These are phyloP conservation scores for Trichonephila clavipes DNA, from an alignment of 1,140 invertebrate genomes.

Conservation along the genomic window DNA sequence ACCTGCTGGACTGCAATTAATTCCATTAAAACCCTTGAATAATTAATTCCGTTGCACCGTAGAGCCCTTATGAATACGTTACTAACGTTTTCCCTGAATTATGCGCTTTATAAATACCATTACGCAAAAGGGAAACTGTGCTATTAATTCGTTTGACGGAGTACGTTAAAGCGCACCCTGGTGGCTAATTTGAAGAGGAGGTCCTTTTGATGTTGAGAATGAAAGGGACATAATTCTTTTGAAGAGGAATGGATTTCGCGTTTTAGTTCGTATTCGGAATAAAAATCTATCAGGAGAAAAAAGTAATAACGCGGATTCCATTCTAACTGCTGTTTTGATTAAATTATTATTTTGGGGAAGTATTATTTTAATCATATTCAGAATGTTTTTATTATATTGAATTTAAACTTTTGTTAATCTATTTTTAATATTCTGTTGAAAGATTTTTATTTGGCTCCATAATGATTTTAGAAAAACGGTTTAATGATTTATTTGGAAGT, in stretches of 20 bases:
- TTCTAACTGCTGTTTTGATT: background rate
- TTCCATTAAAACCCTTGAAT: slow-evolving; percentile 73
- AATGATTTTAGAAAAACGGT: too few species aligned
- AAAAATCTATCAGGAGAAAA: too few species aligned
- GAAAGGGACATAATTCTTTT: slow-evolving; percentile 15
- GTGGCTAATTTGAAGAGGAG: slow-evolving; percentile 12
- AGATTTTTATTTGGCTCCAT: too few species aligned
- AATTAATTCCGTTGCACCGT: slow-evolving; percentile 48
- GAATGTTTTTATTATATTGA: too few species aligned
- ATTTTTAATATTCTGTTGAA: too few species aligned
- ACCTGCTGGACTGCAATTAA: slow-evolving; percentile 62
- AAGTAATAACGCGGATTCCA: background rate
- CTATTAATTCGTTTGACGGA: slow-evolving; percentile 65
- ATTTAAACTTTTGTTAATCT: too few species aligned
- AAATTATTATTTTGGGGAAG: too few species aligned
- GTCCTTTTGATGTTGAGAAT: slow-evolving; percentile 20
- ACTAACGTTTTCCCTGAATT: slow-evolving; percentile 53
- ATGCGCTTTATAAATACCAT: slow-evolving; percentile 72
- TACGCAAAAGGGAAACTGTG: slow-evolving; percentile 25
- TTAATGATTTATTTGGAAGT: too few species aligned
- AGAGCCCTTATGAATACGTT: slow-evolving; percentile 54
- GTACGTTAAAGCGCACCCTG: slow-evolving; percentile 28
- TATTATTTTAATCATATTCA: too few species aligned
- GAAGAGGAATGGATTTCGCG: background rate
- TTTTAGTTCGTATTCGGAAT: background rate